Base-by-base conservation (phyloP, 1,140 invertebrate genomes). In the Hermetia illucens region DNA sequence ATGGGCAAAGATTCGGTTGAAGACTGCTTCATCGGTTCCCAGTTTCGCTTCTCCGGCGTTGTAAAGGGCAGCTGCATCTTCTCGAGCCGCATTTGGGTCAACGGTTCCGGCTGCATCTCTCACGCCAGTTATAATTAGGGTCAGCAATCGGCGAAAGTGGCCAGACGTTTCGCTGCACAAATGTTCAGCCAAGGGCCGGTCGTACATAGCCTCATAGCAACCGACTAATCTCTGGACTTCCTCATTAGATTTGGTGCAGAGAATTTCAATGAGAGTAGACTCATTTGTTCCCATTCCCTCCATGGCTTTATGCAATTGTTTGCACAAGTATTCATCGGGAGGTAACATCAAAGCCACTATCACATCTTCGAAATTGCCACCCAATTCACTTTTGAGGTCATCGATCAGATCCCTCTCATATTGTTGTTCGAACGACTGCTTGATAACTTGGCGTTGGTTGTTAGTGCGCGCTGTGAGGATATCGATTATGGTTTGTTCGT, bases 111-210 rank as follows among this genome's bases (percentile, higher is more conserved):
- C 62, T 22, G 61, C 60, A 42, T 70, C 64, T 0, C 68, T 56
- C 8, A 64, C 65, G 0, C 68, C 68, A 15, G 71, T 74, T 3
- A 76, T 62, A 40, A 77, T 71, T 19, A 77, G 59, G 0, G 74
- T 73, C 2, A 89, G 64, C 15, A 89, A 61, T 8, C 80, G 71
- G 10, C 79, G 69, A 55, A 85, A 84, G 55, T 82, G 68, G 2
- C 85, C 82, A 0, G 77, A 79, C 0, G 83, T 87, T 53, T 89
- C 85, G 27, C 75, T 74, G 46, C 72, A 73, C 58, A 89, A 68
- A 55, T 82, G 79, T 44, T 78, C 70, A 27, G 83, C 83, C 44
- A 89, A 50, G 1, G 77, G 75, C 2, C 75, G 74, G 30, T 70
- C 69, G 51, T 76, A 87, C 48, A 79, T 53, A 47, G 60, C 66